Conservation (phyloP, 2,113 vertebrate genomes). For the Atrichornis clamosus region DNA sequence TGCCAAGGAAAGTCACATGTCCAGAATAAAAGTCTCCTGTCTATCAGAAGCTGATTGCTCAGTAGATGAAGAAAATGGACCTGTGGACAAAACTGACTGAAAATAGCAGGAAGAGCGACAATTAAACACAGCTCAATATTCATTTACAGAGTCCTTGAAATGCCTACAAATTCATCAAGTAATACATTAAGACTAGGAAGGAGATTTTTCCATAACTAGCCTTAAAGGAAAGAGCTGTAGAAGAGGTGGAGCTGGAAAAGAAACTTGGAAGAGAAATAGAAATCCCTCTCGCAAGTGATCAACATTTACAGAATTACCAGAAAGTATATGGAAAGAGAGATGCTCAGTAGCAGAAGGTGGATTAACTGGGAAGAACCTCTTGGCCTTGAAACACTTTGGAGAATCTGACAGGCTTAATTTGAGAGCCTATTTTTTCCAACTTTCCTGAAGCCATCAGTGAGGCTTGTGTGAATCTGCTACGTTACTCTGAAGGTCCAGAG, state of each 20-base stretch:
- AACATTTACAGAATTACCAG: background rate
- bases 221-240: background rate
- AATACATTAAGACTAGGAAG: background rate
- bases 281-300: background rate
- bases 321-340: background rate
- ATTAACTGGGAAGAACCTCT: background rate
- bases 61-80: background rate
- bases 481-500: background rate
- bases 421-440: background rate
- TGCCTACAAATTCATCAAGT: background rate
- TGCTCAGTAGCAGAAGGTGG: background rate
- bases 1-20: background rate
- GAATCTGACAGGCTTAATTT: background rate
- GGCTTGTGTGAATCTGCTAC: background rate
- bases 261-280: conserved; percentile 1
- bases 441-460: background rate
- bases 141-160: background rate
- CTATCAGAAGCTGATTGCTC: background rate
- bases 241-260: background rate
- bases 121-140: background rate
- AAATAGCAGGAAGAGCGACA: background rate
- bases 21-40: background rate
- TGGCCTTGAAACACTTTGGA: background rate
- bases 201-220: background rate
- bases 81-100: background rate